Conservation (phyloP, 2,113 vertebrate genomes). For the Tenebrosternarchus preto region DNA sequence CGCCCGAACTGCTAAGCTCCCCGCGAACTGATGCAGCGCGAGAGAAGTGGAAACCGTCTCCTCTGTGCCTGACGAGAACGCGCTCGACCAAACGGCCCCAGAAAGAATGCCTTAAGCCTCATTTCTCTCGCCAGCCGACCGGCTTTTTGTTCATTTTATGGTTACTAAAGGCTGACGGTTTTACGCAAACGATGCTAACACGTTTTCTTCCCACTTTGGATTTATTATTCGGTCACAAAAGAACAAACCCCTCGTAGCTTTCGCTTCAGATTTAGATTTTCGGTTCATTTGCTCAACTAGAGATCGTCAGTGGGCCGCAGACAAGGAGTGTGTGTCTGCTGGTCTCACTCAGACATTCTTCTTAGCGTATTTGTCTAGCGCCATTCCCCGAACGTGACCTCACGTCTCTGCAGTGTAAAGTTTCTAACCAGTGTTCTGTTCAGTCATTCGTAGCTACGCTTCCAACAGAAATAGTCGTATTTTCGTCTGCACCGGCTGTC, state of each 20-base stretch:
- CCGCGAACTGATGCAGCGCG: too few relatives aligned
- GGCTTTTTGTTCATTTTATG: background rate
- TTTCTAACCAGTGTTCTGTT: background rate
- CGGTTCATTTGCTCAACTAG: conserved; percentile 15
- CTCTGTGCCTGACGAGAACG: too few relatives aligned
- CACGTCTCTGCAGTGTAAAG: conserved; percentile 2
- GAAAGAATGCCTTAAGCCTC: background rate
- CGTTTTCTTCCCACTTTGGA: background rate
- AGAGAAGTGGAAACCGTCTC: background rate
- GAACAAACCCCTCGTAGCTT: background rate
- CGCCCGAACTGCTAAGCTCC: too few relatives aligned
- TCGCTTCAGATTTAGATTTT: background rate
- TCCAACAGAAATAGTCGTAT: conserved; percentile 32
- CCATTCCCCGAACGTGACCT: conserved; percentile 39
- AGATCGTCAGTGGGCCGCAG: conserved; percentile 8
- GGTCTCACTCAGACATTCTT: background rate
- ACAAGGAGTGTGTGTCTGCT: conserved; percentile 8
- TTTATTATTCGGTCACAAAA: conserved; percentile 18
- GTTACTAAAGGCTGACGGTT: background rate
- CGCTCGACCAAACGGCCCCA: too few relatives aligned
- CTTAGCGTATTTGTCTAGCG: conserved; percentile 8
- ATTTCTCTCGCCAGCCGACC: background rate
- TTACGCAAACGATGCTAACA: conserved; percentile 17
- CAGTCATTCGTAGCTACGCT: conserved; percentile 13
- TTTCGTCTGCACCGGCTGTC: conserved; percentile 14